Evolutionary conservation across 2,888 invertebrate genomes (phyloP).

Genomic region (Oeneis ivallda): DNA sequence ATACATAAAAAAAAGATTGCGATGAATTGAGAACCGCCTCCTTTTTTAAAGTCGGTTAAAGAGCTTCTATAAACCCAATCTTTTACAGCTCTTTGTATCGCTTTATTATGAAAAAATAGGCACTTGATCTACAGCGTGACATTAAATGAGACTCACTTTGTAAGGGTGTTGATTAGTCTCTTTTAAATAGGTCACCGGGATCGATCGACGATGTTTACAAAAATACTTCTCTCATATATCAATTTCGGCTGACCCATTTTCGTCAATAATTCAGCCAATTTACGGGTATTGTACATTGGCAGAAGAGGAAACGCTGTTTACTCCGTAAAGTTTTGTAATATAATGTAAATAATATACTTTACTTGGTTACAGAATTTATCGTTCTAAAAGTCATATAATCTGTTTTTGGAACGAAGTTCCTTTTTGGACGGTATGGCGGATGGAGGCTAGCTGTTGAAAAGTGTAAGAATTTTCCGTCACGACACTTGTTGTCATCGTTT

Average conservation of each 20-base stretch:
- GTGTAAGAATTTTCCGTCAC: no score
- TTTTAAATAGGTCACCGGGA: constrained; percentile 22
- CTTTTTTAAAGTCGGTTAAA: no score
- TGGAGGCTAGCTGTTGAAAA: no score
- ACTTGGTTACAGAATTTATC: neutral
- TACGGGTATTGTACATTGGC: neutral
- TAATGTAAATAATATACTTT: neutral
- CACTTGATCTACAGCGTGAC: constrained; percentile 1
- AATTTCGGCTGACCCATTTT: constrained; percentile 37
- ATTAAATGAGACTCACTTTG: neutral
- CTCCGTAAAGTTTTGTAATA: neutral
- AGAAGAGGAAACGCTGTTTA: neutral
- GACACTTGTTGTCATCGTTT: no score
- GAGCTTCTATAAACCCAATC: neutral
- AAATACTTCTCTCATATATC: constrained; percentile 38
- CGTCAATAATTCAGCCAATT: constrained; percentile 21
- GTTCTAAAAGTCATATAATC: neutral
- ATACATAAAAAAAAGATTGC: no score
- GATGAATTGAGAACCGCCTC: no score
- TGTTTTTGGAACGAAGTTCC: no score
- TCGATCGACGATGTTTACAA: constrained; percentile 15
- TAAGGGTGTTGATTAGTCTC: constrained; percentile 12
- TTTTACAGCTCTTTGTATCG: neutral
- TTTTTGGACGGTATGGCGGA: no score
- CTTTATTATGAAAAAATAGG: neutral